phyloP scores from a whole-genome alignment of 1,140 invertebrate species.

The Calliphora vicina region DNA sequence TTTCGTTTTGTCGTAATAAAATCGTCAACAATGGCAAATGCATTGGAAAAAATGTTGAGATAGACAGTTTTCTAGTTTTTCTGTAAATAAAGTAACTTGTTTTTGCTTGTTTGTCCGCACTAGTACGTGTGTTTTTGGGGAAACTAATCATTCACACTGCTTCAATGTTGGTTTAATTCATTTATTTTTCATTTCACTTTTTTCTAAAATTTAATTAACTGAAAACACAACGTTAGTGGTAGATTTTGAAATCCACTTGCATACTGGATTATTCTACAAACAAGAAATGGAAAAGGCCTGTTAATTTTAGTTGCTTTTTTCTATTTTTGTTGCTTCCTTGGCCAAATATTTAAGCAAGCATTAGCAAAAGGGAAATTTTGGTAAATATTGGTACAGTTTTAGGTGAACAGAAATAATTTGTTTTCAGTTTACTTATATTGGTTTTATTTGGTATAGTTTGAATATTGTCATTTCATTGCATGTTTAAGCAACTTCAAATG shows the following conservation, averaged over 20 bases:
- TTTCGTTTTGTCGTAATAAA: constrained; percentile 28
- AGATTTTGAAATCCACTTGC: not conserved
- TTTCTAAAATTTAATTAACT: not conserved
- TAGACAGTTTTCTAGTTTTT: not conserved
- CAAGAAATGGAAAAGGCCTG: not conserved
- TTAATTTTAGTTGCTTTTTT: not conserved
- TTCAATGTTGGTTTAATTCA: not conserved
- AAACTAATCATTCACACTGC: no score
- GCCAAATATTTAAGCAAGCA: not conserved
- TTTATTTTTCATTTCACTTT: not conserved
- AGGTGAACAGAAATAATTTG: not conserved
- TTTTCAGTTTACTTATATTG: no score
- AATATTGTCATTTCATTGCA: no score
- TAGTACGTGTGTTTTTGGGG: not conserved
- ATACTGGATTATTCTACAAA: not conserved
- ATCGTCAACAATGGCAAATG: not conserved
- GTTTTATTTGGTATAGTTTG: no score
- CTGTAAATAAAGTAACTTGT: not conserved
- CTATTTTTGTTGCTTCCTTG: not conserved
- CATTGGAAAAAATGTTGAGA: not conserved
- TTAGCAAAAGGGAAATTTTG: not conserved
- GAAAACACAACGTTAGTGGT: not conserved
- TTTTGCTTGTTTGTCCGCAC: no score
- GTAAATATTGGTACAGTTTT: not conserved
- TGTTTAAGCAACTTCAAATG: no score